Evolutionary conservation across 2,888 invertebrate genomes (phyloP), one percentile per base, ranked within the genome.

Genomic region (Myopa tessellatipennis): DNA sequence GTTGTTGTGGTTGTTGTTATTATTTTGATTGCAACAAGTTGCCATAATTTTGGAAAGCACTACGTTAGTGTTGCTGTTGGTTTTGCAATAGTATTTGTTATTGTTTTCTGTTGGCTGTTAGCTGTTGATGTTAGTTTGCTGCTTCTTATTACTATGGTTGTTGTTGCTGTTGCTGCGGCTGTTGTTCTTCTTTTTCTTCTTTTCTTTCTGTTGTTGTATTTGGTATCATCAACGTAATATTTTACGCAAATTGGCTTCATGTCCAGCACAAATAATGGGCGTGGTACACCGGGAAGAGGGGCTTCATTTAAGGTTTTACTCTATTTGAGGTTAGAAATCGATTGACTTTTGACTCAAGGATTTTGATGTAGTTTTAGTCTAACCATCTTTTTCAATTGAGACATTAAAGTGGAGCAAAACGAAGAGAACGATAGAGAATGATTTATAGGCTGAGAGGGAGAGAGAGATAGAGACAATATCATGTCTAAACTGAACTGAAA

Each of bases 181-280:
- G n/a, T 60, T 16, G 18, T 6, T 60, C 3, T n/a, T 16, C 3
- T 36, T 60, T 36, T 60, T 36, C 60, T 26, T 71, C 12, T 16
- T 67, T 3, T 67, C 10, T 45, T 45, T 45, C 45, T 63, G 34
- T 10, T 45, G 68, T 68, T 50, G 26, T 26, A 26, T 63, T 14
- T 12, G 10, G 16, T 34, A 40, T 12, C 16, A 67, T 16, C 16
- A n/a, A 16, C 8, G 73, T n/a, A 61, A 73, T 63, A 38, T 73
- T 73, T 73, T 63, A 73, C 73, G 63, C 73, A 73, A 73, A 73
- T 72, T 72, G 72, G 26, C 60, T 60, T 18, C 26, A 26, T 26
- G 10, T 26, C 18, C 26, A 12, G 26, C 34, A 12, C 26, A 63
- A 63, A 26, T 36, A 63, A 63, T 63, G 36, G 34, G n/a, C 12